Percentiles rank a stretch among this genome's conserved stretches.
Evolutionary conservation across 2,888 invertebrate genomes (phyloP).

Genomic region (Cataglyphis livida): DNA sequence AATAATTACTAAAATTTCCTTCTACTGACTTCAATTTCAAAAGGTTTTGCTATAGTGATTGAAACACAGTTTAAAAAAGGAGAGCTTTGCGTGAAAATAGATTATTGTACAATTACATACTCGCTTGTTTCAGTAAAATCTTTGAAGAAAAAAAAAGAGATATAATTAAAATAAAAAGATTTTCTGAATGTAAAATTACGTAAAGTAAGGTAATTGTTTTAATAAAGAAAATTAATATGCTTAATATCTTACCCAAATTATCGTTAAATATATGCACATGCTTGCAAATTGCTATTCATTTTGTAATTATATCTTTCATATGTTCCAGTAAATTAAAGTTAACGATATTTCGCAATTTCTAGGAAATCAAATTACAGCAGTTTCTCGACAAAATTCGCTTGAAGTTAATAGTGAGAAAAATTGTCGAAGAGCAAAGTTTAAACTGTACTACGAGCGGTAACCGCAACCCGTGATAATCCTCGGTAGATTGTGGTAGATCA

Average conservation of each 20-base stretch:
- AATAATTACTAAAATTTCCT: not conserved
- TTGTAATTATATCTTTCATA: constrained; percentile 5
- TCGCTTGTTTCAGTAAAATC: not conserved
- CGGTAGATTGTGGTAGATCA: constrained; percentile 33
- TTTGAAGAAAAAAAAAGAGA: not conserved
- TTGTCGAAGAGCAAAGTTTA: constrained; percentile 33
- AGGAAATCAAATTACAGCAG: constrained; percentile 25
- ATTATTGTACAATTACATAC: not conserved
- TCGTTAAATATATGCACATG: not conserved
- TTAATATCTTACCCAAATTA: not conserved
- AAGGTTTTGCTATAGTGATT: not conserved
- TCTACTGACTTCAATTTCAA: not conserved
- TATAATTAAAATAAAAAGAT: not conserved
- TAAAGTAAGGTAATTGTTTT: not conserved
- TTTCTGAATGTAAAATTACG: not conserved
- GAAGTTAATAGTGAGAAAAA: constrained; percentile 51
- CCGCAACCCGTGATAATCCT: constrained; percentile 28
- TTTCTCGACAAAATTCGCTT: constrained; percentile 27
- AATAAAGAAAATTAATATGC: not conserved
- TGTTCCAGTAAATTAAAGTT: constrained; percentile 14
- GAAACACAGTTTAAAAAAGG: not conserved
- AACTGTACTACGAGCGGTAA: constrained; percentile 17
- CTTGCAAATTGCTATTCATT: constrained; percentile 6
- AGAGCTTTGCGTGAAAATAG: not conserved
- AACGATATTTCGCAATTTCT: constrained; percentile 8